phyloP scores from a whole-genome alignment of 2,888 invertebrate genomes.

The Hypercompe scribonia region DNA sequence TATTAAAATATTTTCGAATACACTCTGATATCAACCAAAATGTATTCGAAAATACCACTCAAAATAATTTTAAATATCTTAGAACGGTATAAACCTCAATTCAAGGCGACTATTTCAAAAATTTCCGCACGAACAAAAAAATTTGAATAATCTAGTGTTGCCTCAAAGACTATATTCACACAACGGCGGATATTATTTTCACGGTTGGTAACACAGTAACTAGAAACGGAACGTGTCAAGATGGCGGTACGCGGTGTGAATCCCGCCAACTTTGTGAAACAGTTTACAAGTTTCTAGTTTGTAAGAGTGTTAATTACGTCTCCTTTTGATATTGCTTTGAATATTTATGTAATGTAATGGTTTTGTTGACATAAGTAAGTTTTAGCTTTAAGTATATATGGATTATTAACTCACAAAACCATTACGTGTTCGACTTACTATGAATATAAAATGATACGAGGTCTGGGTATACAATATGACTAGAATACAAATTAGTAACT shows the following conservation, averaged over 20 bases:
- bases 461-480: background rate
- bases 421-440: background rate
- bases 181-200: constrained; percentile 81
- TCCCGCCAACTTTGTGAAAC: constrained; percentile 49
- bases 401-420: background rate
- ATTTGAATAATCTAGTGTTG: constrained; percentile 63
- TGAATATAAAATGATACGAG: background rate
- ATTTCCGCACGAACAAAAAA: constrained; percentile 56
- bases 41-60: too few species aligned
- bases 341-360: constrained; percentile 30
- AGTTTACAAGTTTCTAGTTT: constrained; percentile 50
- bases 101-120: constrained; percentile 31
- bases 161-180: constrained; percentile 76
- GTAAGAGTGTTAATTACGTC: constrained; percentile 52
- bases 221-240: constrained; percentile 70
- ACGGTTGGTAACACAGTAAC: constrained; percentile 79
- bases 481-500: background rate
- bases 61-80: constrained; percentile 15
- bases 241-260: constrained; percentile 50
- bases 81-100: constrained; percentile 11
- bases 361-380: constrained; percentile 8
- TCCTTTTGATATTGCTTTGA: constrained; percentile 39
- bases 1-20: background rate
- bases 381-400: constrained; percentile 1
- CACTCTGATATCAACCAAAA: background rate